These are phyloP conservation scores for Anastrepha ludens DNA, from an alignment of 1,140 invertebrate species.

Conservation along the genomic window DNA sequence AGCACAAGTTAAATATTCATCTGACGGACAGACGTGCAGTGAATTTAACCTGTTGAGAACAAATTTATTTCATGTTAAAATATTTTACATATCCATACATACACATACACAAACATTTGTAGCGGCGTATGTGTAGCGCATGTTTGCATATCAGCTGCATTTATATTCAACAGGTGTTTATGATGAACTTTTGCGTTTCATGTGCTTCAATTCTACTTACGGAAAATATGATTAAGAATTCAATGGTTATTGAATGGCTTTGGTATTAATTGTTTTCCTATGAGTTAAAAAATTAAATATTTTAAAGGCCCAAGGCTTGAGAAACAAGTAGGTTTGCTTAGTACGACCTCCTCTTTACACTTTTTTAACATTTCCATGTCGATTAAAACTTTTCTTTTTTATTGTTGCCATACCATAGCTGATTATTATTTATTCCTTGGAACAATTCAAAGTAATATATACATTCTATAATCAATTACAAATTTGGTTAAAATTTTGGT, in stretches of 20 bases:
- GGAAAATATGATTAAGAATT: not conserved
- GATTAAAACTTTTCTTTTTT: no score
- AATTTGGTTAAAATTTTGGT: no score
- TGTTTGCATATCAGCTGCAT: not conserved
- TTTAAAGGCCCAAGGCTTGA: not conserved
- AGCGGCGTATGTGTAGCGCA: not conserved
- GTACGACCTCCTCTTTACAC: not conserved
- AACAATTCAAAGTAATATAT: no score
- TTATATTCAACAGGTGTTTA: slow-evolving; percentile 2
- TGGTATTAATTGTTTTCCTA: not conserved
- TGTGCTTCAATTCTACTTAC: not conserved
- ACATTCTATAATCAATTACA: no score
- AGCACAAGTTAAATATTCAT: not conserved
- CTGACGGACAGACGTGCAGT: not conserved
- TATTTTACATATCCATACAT: not conserved
- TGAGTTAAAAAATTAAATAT: no score
- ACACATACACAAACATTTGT: not conserved
- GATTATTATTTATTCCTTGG: no score
- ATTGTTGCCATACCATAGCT: no score
- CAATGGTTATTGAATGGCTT: not conserved
- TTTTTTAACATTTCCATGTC: no score
- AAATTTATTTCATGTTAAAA: not conserved
- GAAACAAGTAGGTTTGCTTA: not conserved
- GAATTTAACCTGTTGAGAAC: not conserved
- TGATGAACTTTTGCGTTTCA: not conserved